Base-by-base conservation (phyloP, 2,888 invertebrate species). In the Lampropteryx suffumata region DNA sequence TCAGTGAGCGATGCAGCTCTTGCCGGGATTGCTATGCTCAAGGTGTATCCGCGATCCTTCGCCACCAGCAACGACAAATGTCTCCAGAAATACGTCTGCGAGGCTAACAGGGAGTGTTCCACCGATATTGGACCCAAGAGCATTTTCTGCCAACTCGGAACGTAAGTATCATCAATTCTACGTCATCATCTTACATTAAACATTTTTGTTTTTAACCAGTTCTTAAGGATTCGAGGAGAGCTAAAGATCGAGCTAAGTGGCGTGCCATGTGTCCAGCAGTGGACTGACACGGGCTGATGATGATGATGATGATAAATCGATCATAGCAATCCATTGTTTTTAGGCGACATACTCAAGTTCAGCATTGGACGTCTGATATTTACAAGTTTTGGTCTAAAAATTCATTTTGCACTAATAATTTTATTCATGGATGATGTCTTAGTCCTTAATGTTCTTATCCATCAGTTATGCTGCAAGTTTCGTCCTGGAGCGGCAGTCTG, bases 71-170 rank as follows among this genome's bases (percentile, higher is more conserved):
- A 97, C 70, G 95, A 96, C 71, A 93, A 93, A 69, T 97, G 97
- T 75, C 94, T 96, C 79, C 95, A 97, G 82, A 96, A 95, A 73
- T 96, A 95, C 81, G 92, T 98, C 63, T 98, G 98, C 76, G 96
- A 97, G 68, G 97, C 97, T 14, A 97, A 96, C 82, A 94, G 92
- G 41, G 97, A 97, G 72, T 98, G 97, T 81, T 92, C 95, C 21
- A 91, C 93, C 40, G 97, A 96, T 76, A 94, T 94, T 60, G 94
- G 94, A 84, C 91, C 95, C 84, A 92, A 94, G 91, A 95, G 96
- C 69, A 94, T 97, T 67, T 96, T 97, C 92, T 97, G 97, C 74
- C 97, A 97, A 85, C 92, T 97, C 69, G 97, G 97, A 94, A 96
- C 96, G 97, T 97, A 89, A 95, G 96, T 93, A 59, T 42, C 28